Percentiles rank a stretch among this genome's conserved stretches.
Evolutionary conservation across 2,888 invertebrate species (phyloP).

Genomic region (Spilarctia lutea): DNA sequence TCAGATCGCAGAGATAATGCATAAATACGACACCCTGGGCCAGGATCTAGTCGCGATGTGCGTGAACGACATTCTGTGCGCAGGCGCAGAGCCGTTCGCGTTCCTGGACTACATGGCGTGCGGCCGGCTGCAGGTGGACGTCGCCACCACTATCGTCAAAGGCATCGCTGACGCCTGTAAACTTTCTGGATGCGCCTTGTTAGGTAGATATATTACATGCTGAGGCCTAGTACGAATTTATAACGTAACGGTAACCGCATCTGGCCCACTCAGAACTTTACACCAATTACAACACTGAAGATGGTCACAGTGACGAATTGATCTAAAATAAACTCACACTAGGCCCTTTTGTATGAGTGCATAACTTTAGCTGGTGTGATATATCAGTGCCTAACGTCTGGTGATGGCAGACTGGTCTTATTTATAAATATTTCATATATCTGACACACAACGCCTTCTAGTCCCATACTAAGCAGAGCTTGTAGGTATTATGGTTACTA

Average conservation of each 20-base stretch:
- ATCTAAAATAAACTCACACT: no score
- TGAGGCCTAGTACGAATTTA: neutral
- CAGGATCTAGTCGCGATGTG: conserved; percentile 99
- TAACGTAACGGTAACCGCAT: no score
- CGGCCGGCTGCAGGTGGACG: conserved; percentile 92
- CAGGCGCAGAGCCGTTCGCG: conserved; percentile 98
- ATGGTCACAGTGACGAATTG: no score
- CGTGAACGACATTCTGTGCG: conserved; percentile 97
- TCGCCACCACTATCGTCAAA: conserved; percentile 92
- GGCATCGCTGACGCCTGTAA: conserved; percentile 96
- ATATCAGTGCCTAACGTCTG: no score
- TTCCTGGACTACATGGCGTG: conserved; percentile 99
- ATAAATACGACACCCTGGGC: conserved; percentile 94
- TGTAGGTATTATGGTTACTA: no score
- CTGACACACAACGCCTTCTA: no score
- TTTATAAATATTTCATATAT: no score
- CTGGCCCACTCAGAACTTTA: no score
- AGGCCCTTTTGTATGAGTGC: neutral
- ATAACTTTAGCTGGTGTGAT: neutral
- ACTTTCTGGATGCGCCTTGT: conserved; percentile 94
- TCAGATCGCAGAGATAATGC: conserved; percentile 93
- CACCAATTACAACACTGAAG: no score
- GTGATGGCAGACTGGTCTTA: no score
- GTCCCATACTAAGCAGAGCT: no score
- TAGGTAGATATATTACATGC: conserved; percentile 88